Evolutionary conservation across 2,113 vertebrate species (phyloP).

Genomic region (crab-eating macaque (Macaca fascicularis)): T2T-MFA8v1.1 NC_088380.1:8189501-8190000

Average conservation of each 20-base stretch:
- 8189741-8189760: neutral
- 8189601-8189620: neutral
- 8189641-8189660: neutral
- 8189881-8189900: too few relatives aligned
- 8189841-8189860: too few relatives aligned
- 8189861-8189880: too few relatives aligned
- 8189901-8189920: too few relatives aligned
- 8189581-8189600: neutral
- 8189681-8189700: neutral
- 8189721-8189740: too few relatives aligned
- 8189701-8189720: neutral
- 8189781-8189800: neutral
- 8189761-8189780: neutral
- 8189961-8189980: too few relatives aligned
- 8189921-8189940: too few relatives aligned
- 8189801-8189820: neutral
- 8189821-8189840: too few relatives aligned
- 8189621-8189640: neutral
- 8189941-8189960: too few relatives aligned
- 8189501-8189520: too few relatives aligned
- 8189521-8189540: too few relatives aligned
- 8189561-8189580: neutral
- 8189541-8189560: neutral
- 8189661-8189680: neutral
- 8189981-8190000: too few relatives aligned